phyloP scores from a whole-genome alignment of 2,888 invertebrate genomes.

The Adelognathus sp. region DNA sequence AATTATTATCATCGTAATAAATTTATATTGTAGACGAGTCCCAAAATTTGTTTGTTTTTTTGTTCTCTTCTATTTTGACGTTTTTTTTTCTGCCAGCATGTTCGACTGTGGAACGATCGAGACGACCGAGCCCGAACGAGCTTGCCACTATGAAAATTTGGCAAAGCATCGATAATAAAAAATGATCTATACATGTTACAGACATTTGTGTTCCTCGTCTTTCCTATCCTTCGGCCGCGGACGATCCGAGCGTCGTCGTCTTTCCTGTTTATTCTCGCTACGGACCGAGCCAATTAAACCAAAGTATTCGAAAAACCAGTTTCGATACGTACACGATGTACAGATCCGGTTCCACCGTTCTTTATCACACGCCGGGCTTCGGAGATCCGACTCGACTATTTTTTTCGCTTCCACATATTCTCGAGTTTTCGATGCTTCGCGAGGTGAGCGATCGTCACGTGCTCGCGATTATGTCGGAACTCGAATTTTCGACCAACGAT shows the following conservation, averaged over 20 bases:
- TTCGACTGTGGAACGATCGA: neutral
- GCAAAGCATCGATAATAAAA: neutral
- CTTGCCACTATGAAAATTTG: neutral
- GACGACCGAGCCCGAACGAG: neutral
- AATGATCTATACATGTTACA: neutral
- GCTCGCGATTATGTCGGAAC: neutral
- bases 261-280: conserved; percentile 13
- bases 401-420: neutral
- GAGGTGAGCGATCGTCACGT: neutral
- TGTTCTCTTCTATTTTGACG: neutral
- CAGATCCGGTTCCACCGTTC: conserved; percentile 25
- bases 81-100: neutral
- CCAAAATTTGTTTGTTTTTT: no score
- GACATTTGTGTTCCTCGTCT: neutral
- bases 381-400: neutral
- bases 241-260: conserved; percentile 1
- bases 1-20: neutral
- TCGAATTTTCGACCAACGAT: neutral
- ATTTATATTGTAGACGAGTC: neutral
- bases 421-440: neutral
- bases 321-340: neutral
- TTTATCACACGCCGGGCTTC: neutral
- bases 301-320: conserved; percentile 30
- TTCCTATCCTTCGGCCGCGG: neutral
- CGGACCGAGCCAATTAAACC: conserved; percentile 15